phyloP scores from a whole-genome alignment of 2,888 invertebrate genomes.

The Caenorhabditis angaria region DNA sequence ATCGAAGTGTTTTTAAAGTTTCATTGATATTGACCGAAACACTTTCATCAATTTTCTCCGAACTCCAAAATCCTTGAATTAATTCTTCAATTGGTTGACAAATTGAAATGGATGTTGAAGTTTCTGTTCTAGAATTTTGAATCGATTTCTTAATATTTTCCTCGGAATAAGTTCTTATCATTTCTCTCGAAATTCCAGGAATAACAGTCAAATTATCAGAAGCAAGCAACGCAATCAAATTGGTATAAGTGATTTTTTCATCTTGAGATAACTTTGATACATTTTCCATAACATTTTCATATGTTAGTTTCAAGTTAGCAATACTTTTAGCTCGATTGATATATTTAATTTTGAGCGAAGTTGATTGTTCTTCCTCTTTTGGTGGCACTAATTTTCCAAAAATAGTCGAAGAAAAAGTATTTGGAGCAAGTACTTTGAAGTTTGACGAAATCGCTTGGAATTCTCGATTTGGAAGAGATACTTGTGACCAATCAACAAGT shows the following conservation, averaged over 20 bases:
- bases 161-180: constrained; percentile 11
- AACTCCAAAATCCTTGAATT: constrained; percentile 40
- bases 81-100: constrained; percentile 35
- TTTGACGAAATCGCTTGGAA: constrained; percentile 18
- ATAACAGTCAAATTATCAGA: constrained; percentile 22
- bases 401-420: constrained; percentile 16
- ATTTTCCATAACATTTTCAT: not conserved
- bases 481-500: constrained; percentile 32
- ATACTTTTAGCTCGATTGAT: constrained; percentile 11
- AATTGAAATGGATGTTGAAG: constrained; percentile 10
- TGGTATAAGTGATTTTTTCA: constrained; percentile 20
- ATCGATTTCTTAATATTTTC: too few species aligned
- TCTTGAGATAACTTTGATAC: constrained; percentile 18
- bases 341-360: constrained; percentile 11
- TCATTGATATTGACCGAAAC: not conserved
- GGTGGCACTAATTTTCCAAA: constrained; percentile 31
- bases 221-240: constrained; percentile 21
- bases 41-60: constrained; percentile 20
- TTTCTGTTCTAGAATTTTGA: constrained; percentile 20
- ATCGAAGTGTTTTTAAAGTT: not conserved
- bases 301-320: not conserved
- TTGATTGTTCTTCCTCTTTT: constrained; percentile 22
- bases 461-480: constrained; percentile 19
- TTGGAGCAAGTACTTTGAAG: constrained; percentile 11
- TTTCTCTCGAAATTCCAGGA: constrained; percentile 16